These are phyloP conservation scores for Aspidapion aeneum DNA, from an alignment of 2,888 invertebrate genomes.

Conservation along the genomic window DNA sequence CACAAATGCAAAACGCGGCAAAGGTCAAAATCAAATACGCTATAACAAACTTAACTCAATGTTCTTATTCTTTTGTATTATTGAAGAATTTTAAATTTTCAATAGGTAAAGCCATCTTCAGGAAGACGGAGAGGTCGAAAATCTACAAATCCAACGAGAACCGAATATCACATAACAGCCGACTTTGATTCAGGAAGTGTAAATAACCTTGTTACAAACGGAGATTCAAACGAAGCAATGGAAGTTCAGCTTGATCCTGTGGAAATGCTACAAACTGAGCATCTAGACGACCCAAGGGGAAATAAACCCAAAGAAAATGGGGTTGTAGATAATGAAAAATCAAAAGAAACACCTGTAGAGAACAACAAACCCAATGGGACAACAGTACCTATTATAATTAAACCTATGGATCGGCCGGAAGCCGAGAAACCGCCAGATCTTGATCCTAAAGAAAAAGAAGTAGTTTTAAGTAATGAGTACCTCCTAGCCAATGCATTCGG, in stretches of 20 bases:
- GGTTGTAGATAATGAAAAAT: background rate
- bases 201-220: background rate
- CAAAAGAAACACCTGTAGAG: background rate
- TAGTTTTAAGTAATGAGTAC: constrained; percentile 26
- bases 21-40: too few relatives aligned
- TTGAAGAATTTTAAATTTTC: too few relatives aligned
- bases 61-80: too few relatives aligned
- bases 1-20: too few relatives aligned
- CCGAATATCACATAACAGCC: background rate
- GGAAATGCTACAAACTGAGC: background rate
- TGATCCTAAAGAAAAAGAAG: constrained; percentile 22
- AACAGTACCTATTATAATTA: background rate
- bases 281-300: background rate
- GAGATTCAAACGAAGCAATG: background rate
- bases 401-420: background rate
- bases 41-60: too few relatives aligned
- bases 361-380: background rate
- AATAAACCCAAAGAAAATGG: background rate
- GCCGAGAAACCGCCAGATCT: constrained; percentile 12
- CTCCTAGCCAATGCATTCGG: constrained; percentile 24
- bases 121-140: background rate
- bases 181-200: background rate
- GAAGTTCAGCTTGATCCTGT: background rate
- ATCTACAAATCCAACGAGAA: background rate
- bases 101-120: background rate